These are phyloP conservation scores for Nymphicus hollandicus DNA, from an alignment of 2,113 vertebrate species.

Conservation along the genomic window DNA sequence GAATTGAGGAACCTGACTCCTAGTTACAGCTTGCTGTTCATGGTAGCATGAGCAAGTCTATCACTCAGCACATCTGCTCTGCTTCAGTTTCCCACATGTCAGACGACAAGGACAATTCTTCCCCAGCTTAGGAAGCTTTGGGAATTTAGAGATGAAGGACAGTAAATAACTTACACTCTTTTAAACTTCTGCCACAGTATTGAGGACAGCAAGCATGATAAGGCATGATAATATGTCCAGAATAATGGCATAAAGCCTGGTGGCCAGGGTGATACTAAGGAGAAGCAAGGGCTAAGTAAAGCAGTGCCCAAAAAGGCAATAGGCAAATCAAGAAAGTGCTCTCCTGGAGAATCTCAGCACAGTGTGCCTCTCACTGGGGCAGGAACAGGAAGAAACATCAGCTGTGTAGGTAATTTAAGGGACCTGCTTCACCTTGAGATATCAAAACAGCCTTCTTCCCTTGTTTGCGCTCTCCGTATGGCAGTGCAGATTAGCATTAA, in stretches of 20 bases:
- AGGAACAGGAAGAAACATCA: not conserved
- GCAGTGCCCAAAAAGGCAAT: accelerated
- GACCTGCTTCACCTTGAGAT: not conserved
- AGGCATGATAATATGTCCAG: not conserved
- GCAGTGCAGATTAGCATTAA: not conserved
- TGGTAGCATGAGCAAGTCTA: not conserved
- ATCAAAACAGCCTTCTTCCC: not conserved
- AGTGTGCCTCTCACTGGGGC: not conserved
- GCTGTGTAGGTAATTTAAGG: not conserved
- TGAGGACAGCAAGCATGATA: not conserved
- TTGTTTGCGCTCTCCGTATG: not conserved
- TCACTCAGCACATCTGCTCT: not conserved
- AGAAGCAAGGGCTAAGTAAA: not conserved
- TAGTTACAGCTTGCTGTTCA: not conserved
- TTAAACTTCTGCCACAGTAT: not conserved
- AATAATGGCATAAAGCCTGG: not conserved
- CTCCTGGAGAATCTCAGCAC: accelerated
- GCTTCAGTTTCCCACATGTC: not conserved
- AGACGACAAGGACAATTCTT: not conserved
- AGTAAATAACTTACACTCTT: not conserved
- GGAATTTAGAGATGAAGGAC: not conserved
- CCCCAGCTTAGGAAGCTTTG: not conserved
- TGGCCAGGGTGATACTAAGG: accelerated
- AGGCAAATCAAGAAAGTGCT: not conserved
- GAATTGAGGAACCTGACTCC: not conserved